A percentile compares a stretch with the other conserved stretches of the same genome.
phyloP scores from a whole-genome alignment of 2,888 invertebrate genomes.

The Drosophila monieri region DNA sequence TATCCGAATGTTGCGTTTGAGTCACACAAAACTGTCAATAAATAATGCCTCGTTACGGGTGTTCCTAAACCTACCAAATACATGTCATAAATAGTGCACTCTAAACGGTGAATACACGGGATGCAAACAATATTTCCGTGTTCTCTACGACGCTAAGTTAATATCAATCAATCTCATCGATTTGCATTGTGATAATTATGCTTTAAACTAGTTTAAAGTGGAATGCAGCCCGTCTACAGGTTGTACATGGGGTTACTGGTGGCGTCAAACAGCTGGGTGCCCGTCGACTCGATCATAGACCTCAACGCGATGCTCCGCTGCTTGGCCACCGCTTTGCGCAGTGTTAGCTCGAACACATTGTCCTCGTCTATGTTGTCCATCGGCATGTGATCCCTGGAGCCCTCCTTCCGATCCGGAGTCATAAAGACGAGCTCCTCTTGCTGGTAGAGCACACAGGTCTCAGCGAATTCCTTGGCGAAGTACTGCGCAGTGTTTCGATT shows the following conservation, averaged over 20 bases:
- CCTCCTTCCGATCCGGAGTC: constrained; percentile 42
- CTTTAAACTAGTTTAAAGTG: constrained; percentile 49
- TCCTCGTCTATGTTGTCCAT: constrained; percentile 83
- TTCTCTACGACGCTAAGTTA: constrained; percentile 22
- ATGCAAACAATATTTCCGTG: constrained; percentile 18
- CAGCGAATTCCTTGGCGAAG: constrained; percentile 75
- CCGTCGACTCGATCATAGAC: constrained; percentile 86
- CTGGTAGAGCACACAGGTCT: constrained; percentile 71
- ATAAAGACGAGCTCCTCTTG: constrained; percentile 70
- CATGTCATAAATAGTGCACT: constrained; percentile 16
- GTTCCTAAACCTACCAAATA: constrained; percentile 29
- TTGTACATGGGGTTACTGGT: constrained; percentile 83
- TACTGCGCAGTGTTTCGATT: constrained; percentile 75
- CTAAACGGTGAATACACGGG: constrained; percentile 13
- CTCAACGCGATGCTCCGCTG: constrained; percentile 87
- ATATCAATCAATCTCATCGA: constrained; percentile 65
- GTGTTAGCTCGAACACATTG: constrained; percentile 82
- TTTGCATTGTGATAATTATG: constrained; percentile 63
- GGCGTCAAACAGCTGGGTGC: constrained; percentile 85
- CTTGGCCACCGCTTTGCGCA: constrained; percentile 85
- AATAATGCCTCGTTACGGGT: constrained; percentile 33
- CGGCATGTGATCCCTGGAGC: constrained; percentile 71
- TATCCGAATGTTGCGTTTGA: constrained; percentile 65
- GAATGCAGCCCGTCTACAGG: constrained; percentile 59
- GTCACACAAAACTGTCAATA: constrained; percentile 55